Conservation (phyloP, 2,888 invertebrate genomes). For the Ctena decussata region DNA sequence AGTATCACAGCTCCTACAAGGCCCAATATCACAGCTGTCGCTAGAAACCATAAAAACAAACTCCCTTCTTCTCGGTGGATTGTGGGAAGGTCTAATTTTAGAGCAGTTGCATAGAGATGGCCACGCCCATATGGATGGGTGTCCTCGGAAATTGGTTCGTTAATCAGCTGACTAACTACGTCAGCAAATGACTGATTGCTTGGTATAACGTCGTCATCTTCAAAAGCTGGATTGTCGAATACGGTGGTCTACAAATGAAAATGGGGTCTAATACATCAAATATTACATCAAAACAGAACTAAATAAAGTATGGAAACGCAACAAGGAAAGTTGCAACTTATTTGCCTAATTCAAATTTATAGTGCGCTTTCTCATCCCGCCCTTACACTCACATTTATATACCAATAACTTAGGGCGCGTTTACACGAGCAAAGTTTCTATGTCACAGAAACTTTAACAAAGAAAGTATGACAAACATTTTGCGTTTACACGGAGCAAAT, state of each 20-base stretch:
- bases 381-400: too few species aligned
- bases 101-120: slow-evolving; percentile 40
- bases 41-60: slow-evolving; percentile 48
- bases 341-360: too few species aligned
- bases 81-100: slow-evolving; percentile 33
- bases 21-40: slow-evolving; percentile 33
- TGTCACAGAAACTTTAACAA: too few species aligned
- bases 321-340: too few species aligned
- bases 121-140: slow-evolving; percentile 49
- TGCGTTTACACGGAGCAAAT: too few species aligned
- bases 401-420: too few species aligned
- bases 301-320: too few species aligned
- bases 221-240: slow-evolving; percentile 36
- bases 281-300: too few species aligned
- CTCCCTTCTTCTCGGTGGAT: slow-evolving; percentile 47
- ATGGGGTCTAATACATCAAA: too few species aligned
- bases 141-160: slow-evolving; percentile 67
- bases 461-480: too few species aligned
- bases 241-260: background rate
- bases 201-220: slow-evolving; percentile 21
- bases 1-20: slow-evolving; percentile 45
- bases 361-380: too few species aligned
- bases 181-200: slow-evolving; percentile 48
- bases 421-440: too few species aligned
- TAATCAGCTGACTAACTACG: slow-evolving; percentile 46